These are phyloP conservation scores for Platynereis dumerilii DNA, from an alignment of 2,888 invertebrate species.

Conservation along the genomic window DNA sequence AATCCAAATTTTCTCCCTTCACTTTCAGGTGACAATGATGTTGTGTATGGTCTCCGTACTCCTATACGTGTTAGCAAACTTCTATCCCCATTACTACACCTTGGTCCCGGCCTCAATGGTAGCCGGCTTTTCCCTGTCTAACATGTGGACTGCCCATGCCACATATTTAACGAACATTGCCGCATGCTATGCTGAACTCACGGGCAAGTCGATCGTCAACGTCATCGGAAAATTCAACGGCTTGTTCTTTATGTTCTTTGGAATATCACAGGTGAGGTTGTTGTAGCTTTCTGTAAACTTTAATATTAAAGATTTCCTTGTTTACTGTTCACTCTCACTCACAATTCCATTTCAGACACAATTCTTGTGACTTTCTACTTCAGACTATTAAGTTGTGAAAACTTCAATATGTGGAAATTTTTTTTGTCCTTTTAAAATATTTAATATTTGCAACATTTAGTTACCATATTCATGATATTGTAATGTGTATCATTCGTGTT, in stretches of 20 bases:
- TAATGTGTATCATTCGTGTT: too few species aligned
- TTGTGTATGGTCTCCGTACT: constrained; percentile 30
- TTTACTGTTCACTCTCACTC: too few species aligned
- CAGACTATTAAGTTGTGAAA: too few species aligned
- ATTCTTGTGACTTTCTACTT: too few species aligned
- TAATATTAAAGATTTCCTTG: too few species aligned
- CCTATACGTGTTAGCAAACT: constrained; percentile 50
- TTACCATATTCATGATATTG: too few species aligned
- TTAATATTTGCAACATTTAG: too few species aligned
- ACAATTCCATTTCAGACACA: too few species aligned
- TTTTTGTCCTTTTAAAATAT: too few species aligned
- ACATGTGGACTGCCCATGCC: constrained; percentile 57
- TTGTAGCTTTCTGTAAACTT: too few species aligned
- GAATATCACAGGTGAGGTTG: constrained; percentile 46
- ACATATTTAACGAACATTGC: constrained; percentile 57
- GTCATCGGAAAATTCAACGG: constrained; percentile 56
- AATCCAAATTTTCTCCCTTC: too few species aligned
- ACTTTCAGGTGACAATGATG: neutral
- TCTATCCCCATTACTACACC: constrained; percentile 50
- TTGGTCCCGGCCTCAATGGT: constrained; percentile 50
- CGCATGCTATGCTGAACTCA: constrained; percentile 44
- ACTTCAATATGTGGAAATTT: too few species aligned
- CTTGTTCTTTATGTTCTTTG: constrained; percentile 53
- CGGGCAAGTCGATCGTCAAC: constrained; percentile 41
- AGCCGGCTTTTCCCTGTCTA: constrained; percentile 50